Evolutionary conservation across 1,140 invertebrate species (phyloP).

Genomic region (Campoletis sonorensis): DNA sequence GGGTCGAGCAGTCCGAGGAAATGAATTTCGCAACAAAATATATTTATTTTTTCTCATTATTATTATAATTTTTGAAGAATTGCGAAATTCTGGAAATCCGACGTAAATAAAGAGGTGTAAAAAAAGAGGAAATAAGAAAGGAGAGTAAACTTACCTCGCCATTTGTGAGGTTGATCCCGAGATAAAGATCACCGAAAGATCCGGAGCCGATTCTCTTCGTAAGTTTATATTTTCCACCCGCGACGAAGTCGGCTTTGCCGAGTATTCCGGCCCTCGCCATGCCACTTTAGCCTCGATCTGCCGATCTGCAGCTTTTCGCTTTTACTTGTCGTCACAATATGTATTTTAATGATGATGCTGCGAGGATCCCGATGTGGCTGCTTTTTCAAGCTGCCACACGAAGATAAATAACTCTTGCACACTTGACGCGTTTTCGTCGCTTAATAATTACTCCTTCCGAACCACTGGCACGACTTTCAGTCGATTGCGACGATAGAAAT

Average conservation of each 20-base stretch:
- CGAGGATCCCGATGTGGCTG: not conserved
- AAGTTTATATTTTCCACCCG: slow-evolving; percentile 95
- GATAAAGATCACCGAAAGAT: slow-evolving; percentile 99
- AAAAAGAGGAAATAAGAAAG: not conserved
- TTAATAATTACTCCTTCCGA: not conserved
- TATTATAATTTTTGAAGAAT: not conserved
- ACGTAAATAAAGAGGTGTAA: not conserved
- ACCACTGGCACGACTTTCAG: not conserved
- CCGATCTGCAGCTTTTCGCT: slow-evolving; percentile 29
- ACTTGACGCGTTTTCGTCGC: slow-evolving; percentile 10
- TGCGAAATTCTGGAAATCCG: not conserved
- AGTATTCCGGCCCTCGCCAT: slow-evolving; percentile 66
- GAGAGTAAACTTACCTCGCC: slow-evolving; percentile 86
- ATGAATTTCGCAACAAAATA: not conserved
- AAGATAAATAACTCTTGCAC: slow-evolving; percentile 1
- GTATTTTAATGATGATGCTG: slow-evolving; percentile 9
- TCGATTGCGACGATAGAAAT: not conserved
- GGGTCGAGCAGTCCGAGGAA: not conserved
- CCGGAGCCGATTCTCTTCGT: slow-evolving; percentile 98
- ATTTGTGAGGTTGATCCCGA: slow-evolving; percentile 97
- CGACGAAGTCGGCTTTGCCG: slow-evolving; percentile 84
- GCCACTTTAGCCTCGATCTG: slow-evolving; percentile 36
- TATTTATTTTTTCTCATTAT: not conserved
- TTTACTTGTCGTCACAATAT: slow-evolving; percentile 1
- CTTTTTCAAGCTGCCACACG: slow-evolving; percentile 31